Evolutionary conservation across 2,888 invertebrate species (phyloP).

Genomic region (Polia nebulosa): DNA sequence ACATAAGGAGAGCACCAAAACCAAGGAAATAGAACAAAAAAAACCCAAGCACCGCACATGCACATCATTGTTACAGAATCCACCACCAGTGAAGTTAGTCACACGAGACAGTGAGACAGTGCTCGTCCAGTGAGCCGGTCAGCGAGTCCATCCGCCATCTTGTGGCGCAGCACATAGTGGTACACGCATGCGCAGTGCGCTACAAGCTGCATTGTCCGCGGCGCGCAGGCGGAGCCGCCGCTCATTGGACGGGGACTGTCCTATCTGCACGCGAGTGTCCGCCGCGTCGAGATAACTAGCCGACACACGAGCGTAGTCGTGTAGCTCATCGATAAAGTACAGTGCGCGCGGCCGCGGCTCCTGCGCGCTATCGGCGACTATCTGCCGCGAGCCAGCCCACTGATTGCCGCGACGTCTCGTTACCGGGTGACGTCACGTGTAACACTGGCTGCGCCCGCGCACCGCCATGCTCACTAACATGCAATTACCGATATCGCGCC

Average conservation of each 20-base stretch:
- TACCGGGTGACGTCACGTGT: slow-evolving; percentile 56
- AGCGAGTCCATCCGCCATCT: slow-evolving; percentile 70
- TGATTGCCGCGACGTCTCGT: slow-evolving; percentile 43
- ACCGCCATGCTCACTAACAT: slow-evolving; percentile 45
- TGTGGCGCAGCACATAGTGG: slow-evolving; percentile 65
- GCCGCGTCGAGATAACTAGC: slow-evolving; percentile 50
- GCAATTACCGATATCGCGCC: slow-evolving; percentile 70
- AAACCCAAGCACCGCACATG: slow-evolving; percentile 48
- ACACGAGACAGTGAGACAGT: not conserved
- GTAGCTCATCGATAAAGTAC: slow-evolving; percentile 51
- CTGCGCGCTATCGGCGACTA: slow-evolving; percentile 43
- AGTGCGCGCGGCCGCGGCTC: slow-evolving; percentile 49
- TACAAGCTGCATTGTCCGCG: slow-evolving; percentile 55
- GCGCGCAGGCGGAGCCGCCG: slow-evolving; percentile 57
- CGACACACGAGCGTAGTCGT: slow-evolving; percentile 26
- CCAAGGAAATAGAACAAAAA: slow-evolving; percentile 38
- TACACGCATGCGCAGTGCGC: slow-evolving; percentile 55
- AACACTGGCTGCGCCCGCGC: slow-evolving; percentile 57
- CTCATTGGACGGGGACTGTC: slow-evolving; percentile 66
- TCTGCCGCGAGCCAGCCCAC: slow-evolving; percentile 31
- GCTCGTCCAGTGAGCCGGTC: slow-evolving; percentile 16
- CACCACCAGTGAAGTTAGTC: slow-evolving; percentile 63
- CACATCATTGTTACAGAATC: slow-evolving; percentile 66
- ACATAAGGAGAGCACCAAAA: slow-evolving; percentile 54
- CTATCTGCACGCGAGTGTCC: slow-evolving; percentile 49